Conservation (phyloP, 2,797 vertebrate genomes). For the Scolopax rusticola region DNA sequence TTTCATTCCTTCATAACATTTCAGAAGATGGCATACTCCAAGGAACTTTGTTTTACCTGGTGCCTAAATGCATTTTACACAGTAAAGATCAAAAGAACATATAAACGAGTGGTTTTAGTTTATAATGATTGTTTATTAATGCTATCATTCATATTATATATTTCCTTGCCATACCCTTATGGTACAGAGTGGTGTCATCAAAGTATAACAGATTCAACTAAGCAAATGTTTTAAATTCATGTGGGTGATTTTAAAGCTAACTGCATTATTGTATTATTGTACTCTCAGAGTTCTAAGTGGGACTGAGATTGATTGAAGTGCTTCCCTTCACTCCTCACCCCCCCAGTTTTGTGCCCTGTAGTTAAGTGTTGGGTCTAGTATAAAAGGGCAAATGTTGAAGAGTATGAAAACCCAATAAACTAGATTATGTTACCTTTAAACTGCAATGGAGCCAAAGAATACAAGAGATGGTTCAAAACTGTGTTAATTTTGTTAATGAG, state of each 20-base stretch:
- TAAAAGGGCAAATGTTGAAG: neutral
- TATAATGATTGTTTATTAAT: neutral
- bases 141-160: neutral
- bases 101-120: neutral
- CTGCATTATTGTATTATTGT: neutral
- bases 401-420: neutral
- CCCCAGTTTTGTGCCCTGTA: neutral
- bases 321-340: neutral
- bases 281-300: neutral
- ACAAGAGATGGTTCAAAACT: neutral
- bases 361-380: neutral
- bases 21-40: neutral
- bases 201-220: neutral
- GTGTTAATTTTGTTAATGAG: slow-evolving; percentile 30
- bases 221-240: neutral
- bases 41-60: neutral
- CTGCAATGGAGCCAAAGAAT: neutral
- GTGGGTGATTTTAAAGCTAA: neutral
- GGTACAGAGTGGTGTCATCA: neutral
- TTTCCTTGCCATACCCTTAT: neutral
- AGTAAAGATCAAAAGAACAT: neutral
- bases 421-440: neutral
- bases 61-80: neutral
- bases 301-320: neutral
- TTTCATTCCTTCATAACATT: neutral